Conservation (phyloP, 2,888 invertebrate genomes). For the Dinocampus coccinellae region DNA sequence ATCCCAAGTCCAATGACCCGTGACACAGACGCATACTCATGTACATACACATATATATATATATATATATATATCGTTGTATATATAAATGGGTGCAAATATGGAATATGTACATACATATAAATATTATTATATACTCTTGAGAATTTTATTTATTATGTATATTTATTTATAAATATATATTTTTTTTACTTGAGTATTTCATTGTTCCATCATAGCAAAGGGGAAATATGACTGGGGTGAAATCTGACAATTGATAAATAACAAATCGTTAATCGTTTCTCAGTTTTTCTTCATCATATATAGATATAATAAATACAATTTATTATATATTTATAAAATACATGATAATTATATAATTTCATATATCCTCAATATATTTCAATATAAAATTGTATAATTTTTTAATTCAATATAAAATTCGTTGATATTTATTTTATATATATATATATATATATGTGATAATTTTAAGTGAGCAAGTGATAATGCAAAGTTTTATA, state of each 20-base stretch:
- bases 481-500: neutral
- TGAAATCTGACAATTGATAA: neutral
- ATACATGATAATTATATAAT: too few relatives aligned
- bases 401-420: too few relatives aligned
- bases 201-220: neutral
- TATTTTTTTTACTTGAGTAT: neutral
- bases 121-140: too few relatives aligned
- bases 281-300: neutral
- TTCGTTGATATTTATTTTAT: too few relatives aligned
- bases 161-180: too few relatives aligned
- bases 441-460: neutral
- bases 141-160: too few relatives aligned
- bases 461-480: neutral
- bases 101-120: neutral
- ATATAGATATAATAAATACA: neutral
- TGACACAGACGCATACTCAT: slow-evolving; percentile 52
- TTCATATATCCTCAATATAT: too few relatives aligned
- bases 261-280: neutral
- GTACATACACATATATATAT: slow-evolving; percentile 27
- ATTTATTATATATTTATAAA: too few relatives aligned
- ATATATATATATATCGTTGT: slow-evolving; percentile 33
- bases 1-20: slow-evolving; percentile 62
- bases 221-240: neutral
- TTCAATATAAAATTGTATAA: too few relatives aligned
- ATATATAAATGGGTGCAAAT: slow-evolving; percentile 36